Conservation (phyloP, 2,888 invertebrate species). For the Xanthorhoe spadicearia region DNA sequence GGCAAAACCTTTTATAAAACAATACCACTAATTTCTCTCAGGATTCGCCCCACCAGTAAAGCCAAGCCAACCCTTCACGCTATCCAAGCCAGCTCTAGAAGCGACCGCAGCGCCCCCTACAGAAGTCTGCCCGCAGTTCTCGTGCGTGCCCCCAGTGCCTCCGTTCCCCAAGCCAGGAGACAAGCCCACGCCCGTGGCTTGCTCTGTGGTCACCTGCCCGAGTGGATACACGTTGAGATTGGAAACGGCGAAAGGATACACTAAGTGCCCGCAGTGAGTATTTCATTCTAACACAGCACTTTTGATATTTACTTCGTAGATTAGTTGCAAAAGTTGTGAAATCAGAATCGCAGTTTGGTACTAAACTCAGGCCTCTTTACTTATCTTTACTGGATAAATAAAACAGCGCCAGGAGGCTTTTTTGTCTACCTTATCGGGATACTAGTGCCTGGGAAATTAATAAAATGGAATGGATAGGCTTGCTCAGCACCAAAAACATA, state of each 20-base stretch:
- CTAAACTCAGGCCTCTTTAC: no score
- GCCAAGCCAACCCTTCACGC: slow-evolving; percentile 63
- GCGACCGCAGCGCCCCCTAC: slow-evolving; percentile 38
- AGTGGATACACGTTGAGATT: slow-evolving; percentile 83
- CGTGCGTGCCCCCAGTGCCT: slow-evolving; percentile 80
- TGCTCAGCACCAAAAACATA: no score
- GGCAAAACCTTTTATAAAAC: no score
- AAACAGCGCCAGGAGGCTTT: no score
- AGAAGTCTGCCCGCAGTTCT: slow-evolving; percentile 81
- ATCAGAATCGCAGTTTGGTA: background rate
- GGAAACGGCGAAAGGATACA: slow-evolving; percentile 61
- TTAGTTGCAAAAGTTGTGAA: no score
- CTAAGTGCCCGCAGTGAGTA: slow-evolving; percentile 81
- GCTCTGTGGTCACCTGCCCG: slow-evolving; percentile 85
- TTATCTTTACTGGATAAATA: no score
- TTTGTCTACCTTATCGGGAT: no score
- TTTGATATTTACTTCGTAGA: no score
- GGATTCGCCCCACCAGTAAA: slow-evolving; percentile 53
- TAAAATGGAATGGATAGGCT: no score
- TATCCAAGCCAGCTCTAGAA: slow-evolving; percentile 63
- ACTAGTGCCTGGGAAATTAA: no score
- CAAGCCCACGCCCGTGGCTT: slow-evolving; percentile 58
- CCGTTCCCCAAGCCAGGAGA: slow-evolving; percentile 64
- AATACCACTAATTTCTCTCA: slow-evolving; percentile 11
- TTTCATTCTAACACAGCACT: background rate